phyloP scores from a whole-genome alignment of 2,797 vertebrate genomes.

The Paedocypris micromegethes region DNA sequence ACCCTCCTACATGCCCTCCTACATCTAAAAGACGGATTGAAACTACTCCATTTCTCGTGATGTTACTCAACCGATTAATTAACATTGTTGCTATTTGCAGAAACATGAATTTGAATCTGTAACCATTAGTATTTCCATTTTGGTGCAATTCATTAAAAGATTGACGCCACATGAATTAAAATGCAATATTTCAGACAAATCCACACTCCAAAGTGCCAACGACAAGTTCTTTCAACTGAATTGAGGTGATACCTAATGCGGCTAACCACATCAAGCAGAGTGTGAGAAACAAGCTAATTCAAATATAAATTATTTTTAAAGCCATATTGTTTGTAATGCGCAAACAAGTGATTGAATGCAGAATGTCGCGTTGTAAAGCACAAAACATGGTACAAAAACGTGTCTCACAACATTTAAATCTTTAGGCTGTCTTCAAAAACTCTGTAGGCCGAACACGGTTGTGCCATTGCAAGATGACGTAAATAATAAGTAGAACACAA shows the following conservation, averaged over 20 bases:
- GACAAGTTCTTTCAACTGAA: slow-evolving; percentile 24
- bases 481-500: no score
- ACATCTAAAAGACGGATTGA: slow-evolving; percentile 35
- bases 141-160: slow-evolving; percentile 26
- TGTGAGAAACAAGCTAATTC: slow-evolving; percentile 5
- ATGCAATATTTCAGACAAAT: slow-evolving; percentile 42
- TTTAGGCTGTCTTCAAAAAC: no score
- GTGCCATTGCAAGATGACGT: no score
- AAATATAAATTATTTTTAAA: no score
- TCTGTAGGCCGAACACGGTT: no score
- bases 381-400: no score
- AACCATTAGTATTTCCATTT: slow-evolving; percentile 43
- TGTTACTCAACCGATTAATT: slow-evolving; percentile 28
- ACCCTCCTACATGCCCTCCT: slow-evolving; percentile 40
- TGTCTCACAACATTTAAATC: no score
- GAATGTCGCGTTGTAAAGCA: no score
- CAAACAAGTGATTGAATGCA: no score
- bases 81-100: slow-evolving; percentile 33
- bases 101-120: slow-evolving; percentile 35
- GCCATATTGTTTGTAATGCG: no score
- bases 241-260: slow-evolving; percentile 5
- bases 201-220: slow-evolving; percentile 36
- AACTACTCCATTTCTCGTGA: slow-evolving; percentile 36
- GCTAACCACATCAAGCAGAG: slow-evolving; percentile 16
- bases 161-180: slow-evolving; percentile 40